phyloP scores from a whole-genome alignment of 2,113 vertebrate species.

The Gymnocephalus cernua region DNA sequence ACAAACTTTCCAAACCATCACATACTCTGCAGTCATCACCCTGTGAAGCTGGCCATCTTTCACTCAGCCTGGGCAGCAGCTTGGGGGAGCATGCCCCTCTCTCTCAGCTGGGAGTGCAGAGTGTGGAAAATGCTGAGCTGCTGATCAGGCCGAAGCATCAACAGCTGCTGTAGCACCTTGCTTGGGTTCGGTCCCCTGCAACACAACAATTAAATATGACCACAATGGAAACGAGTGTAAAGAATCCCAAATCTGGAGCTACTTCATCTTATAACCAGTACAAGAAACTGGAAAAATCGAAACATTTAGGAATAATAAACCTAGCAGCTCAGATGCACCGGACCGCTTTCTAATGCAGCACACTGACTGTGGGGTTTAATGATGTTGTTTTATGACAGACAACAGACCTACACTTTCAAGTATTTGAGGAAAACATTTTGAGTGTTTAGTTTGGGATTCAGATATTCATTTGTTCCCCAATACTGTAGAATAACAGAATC shows the following conservation, averaged over 20 bases:
- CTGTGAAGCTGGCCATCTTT: neutral
- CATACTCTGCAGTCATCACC: neutral
- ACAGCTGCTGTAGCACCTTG: constrained; percentile 93
- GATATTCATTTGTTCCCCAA: too few species aligned
- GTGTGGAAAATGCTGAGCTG: constrained; percentile 93
- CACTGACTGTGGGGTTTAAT: too few species aligned
- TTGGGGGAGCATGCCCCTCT: constrained; percentile 90
- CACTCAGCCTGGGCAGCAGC: constrained; percentile 72
- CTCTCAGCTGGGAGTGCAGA: constrained; percentile 89
- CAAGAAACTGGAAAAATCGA: too few species aligned
- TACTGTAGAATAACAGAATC: too few species aligned
- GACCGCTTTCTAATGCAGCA: too few species aligned
- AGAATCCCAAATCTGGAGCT: neutral
- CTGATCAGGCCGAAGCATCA: constrained; percentile 94
- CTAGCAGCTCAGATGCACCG: too few species aligned
- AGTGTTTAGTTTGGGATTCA: too few species aligned
- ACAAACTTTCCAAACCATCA: constrained; percentile 23
- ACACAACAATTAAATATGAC: neutral
- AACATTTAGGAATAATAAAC: too few species aligned
- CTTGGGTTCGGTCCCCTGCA: constrained; percentile 96
- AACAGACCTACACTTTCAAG: too few species aligned
- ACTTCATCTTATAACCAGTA: too few species aligned
- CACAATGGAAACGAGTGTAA: neutral
- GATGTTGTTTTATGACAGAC: too few species aligned
- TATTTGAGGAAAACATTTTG: too few species aligned